These are phyloP conservation scores for Alexandromys fortis DNA, from an alignment of 2,113 vertebrate genomes.

Conservation along the genomic window DNA sequence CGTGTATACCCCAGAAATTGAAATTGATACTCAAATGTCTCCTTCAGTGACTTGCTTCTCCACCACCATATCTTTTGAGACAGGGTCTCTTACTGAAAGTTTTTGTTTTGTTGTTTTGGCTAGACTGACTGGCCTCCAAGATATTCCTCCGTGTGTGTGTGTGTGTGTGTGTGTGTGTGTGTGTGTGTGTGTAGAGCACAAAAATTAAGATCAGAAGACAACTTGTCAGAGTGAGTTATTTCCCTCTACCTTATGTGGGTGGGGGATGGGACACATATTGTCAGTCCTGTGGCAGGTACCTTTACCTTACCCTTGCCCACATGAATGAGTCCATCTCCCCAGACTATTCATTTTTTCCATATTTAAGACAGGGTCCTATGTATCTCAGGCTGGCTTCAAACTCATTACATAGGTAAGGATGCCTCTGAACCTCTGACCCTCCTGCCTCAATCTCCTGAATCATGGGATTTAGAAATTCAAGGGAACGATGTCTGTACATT, in stretches of 20 bases:
- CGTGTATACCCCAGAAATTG: background rate
- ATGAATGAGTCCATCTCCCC: background rate
- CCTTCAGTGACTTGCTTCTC: background rate
- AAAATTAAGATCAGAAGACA: background rate
- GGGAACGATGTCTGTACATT: conserved; percentile 23
- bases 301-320: background rate
- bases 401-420: background rate
- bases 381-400: background rate
- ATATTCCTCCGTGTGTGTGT: background rate
- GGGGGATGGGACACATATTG: background rate
- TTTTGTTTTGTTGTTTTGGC: background rate
- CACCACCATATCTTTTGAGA: background rate
- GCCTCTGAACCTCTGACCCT: background rate
- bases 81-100: background rate
- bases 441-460: background rate
- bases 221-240: background rate
- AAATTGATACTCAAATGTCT: background rate
- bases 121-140: background rate
- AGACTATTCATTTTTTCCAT: background rate
- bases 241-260: too few relatives aligned
- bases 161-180: background rate
- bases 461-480: background rate
- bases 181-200: background rate
- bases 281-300: background rate
- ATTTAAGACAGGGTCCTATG: background rate